Evolutionary conservation across 2,888 invertebrate species (phyloP), one percentile per base, ranked within the genome.

Genomic region (Rhopalosiphum nymphaeae): DNA sequence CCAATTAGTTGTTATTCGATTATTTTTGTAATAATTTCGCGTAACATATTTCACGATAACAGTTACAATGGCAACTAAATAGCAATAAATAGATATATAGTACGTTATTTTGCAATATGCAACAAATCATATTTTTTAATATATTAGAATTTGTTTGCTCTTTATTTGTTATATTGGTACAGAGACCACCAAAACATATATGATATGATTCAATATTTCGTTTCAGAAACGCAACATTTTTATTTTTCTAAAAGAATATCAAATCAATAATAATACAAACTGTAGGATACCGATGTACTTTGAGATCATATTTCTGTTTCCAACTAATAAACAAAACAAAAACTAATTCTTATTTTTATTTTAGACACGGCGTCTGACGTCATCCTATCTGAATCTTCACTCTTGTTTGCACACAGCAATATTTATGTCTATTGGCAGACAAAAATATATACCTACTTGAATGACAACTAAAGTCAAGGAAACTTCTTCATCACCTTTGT

Each of bases 401-500:
- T 85, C 85, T 13, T 85, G 44, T 5, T 85, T 85, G 26, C 42
- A 85, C 85, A 44, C 49, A 42, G 9, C 26, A 56, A 89, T 89
- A 42, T 56, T 89, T 46, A 56, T 57, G 36, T 89, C 3, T 42
- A 89, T 26, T n/a, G 29, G 4, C 42, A 42, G 56, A 89, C 42
- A 13, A 89, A 42, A 42, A 89, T 42, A 89, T 44, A 42, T 89
- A 42, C 56, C 89, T 42, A 89, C 89, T 57, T 42, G 26, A 49
- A 89, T 89, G 42, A 89, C 56, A 57, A 57, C 42, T 25, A n/a
- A n/a, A 57, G 26, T 42, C 13, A 36, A 29, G 42, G 56, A 89
- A 89, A 42, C 36, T 42, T 89, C 36, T 57, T 42, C 56, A 89
- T 89, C 29, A 44, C 89, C 56, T 57, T 29, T 89, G 56, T 89